Conservation (phyloP, 1,140 invertebrate genomes). For the Ceratosolen solmsi region DNA sequence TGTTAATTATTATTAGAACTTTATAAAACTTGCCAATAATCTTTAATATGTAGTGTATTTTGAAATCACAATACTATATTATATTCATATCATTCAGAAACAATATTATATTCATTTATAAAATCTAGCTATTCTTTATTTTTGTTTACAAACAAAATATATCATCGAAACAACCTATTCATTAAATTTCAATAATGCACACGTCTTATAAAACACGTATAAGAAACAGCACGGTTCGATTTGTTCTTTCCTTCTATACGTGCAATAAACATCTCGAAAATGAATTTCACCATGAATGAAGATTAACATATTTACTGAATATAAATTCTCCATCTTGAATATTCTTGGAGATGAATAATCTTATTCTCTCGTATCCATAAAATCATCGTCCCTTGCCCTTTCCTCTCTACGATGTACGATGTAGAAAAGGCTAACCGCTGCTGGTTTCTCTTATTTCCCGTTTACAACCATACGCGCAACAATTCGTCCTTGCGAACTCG, state of each 20-base stretch:
- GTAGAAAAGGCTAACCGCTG: background rate
- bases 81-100: background rate
- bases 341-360: slow-evolving; percentile 37
- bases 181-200: slow-evolving; percentile 42
- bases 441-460: slow-evolving; percentile 54
- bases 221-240: slow-evolving; percentile 47
- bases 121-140: background rate
- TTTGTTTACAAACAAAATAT: background rate
- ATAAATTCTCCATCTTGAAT: slow-evolving; percentile 48
- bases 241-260: slow-evolving; percentile 49
- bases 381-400: background rate
- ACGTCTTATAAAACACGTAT: slow-evolving; percentile 8
- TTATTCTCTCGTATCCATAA: slow-evolving; percentile 15
- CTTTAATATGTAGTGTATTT: no score
- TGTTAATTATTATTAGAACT: no score
- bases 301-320: slow-evolving; percentile 47
- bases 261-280: slow-evolving; percentile 16
- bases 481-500: slow-evolving; percentile 54
- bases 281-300: slow-evolving; percentile 22
- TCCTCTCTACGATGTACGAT: background rate
- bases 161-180: slow-evolving; percentile 23
- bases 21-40: no score
- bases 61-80: no score
- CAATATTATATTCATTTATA: background rate
- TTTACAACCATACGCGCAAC: slow-evolving; percentile 7